These are phyloP conservation scores for Lophius piscatorius DNA, from an alignment of 2,113 vertebrate species.

Conservation along the genomic window DNA sequence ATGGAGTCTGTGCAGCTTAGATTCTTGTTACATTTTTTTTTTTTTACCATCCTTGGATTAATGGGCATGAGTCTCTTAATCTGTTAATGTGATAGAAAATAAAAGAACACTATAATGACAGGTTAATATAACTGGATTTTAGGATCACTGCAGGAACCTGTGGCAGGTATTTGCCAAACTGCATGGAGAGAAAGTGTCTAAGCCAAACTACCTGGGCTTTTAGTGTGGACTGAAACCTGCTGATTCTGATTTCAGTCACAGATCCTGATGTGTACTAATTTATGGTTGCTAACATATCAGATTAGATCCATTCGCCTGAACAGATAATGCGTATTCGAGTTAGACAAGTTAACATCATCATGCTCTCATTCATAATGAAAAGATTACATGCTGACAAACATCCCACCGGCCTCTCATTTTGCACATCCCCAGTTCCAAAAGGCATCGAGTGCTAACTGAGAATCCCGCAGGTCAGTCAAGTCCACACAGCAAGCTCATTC, in stretches of 20 bases:
- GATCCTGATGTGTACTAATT: constrained; percentile 10
- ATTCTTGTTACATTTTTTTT: constrained; percentile 6
- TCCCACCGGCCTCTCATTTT: constrained; percentile 21
- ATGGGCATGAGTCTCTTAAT: not conserved
- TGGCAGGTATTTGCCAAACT: constrained; percentile 20
- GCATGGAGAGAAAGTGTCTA: no score
- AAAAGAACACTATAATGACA: not conserved
- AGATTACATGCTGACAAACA: constrained; percentile 25
- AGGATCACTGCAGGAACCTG: not conserved
- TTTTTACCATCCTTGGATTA: constrained; percentile 2
- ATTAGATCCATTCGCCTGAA: constrained; percentile 1
- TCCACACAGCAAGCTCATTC: not conserved
- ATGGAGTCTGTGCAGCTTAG: no score
- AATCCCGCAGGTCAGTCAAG: not conserved
- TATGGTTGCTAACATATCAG: constrained; percentile 4
- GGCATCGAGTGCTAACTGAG: not conserved
- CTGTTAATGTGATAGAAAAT: not conserved
- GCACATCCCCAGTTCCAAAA: not conserved
- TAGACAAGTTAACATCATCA: constrained; percentile 12
- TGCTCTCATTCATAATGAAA: constrained; percentile 20
- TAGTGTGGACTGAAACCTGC: constrained; percentile 11
- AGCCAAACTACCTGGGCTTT: no score
- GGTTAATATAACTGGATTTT: no score
- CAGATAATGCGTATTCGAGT: constrained; percentile 8
- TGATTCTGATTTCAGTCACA: constrained; percentile 8